phyloP scores from a whole-genome alignment of 2,888 invertebrate genomes.

The Eurois occulta region DNA sequence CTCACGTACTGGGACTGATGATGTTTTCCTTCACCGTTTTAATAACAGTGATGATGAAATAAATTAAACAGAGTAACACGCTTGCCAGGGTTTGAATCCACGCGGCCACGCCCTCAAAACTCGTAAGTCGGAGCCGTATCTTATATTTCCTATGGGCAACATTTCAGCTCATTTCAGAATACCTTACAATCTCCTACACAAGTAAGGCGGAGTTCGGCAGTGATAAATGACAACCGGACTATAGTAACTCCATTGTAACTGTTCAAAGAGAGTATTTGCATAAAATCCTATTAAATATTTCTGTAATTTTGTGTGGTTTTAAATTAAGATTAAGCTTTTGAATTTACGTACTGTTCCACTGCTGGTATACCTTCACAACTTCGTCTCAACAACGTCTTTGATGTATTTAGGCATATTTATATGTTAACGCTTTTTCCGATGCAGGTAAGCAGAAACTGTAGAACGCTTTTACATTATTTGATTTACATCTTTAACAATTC shows the following conservation, averaged over 20 bases:
- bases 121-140: not conserved
- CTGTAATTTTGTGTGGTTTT: constrained; percentile 8
- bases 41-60: not conserved
- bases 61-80: not conserved
- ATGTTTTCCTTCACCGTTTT: not conserved
- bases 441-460: not conserved
- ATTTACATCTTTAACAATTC: too few relatives aligned
- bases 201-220: constrained; percentile 56
- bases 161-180: constrained; percentile 22
- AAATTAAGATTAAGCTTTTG: not conserved
- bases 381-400: not conserved
- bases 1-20: not conserved
- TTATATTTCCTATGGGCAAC: constrained; percentile 13
- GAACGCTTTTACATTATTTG: not conserved
- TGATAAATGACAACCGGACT: constrained; percentile 51
- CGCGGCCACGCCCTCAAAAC: not conserved
- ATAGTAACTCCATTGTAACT: constrained; percentile 39
- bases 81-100: not conserved
- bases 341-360: not conserved
- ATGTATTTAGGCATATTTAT: not conserved
- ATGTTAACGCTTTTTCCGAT: not conserved
- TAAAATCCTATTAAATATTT: constrained; percentile 40
- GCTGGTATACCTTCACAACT: not conserved
- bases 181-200: constrained; percentile 52
- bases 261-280: constrained; percentile 51